phyloP scores from a whole-genome alignment of 2,113 vertebrate genomes.

The Pungitius pungitius region DNA sequence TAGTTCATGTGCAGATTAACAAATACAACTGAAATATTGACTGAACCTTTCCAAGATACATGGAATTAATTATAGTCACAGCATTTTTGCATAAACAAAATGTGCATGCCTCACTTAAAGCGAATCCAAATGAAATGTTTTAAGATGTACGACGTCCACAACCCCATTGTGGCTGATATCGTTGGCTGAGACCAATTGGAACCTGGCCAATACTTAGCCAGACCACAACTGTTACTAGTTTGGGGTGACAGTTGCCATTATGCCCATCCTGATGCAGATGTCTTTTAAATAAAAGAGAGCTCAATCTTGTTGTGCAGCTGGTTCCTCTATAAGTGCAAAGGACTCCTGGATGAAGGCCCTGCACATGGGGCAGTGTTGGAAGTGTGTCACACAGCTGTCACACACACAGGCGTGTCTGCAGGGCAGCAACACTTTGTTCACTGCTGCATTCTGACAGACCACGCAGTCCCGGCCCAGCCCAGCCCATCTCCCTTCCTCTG shows the following conservation, averaged over 20 bases:
- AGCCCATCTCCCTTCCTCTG: slow-evolving; percentile 66
- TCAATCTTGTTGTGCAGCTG: not conserved
- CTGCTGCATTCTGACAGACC: slow-evolving; percentile 90
- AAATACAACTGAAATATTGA: not conserved
- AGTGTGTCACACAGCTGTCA: slow-evolving; percentile 84
- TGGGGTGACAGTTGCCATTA: not conserved
- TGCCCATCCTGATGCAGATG: no score
- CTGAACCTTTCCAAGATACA: not conserved
- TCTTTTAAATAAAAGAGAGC: not conserved
- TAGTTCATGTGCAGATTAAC: not conserved
- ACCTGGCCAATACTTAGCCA: not conserved
- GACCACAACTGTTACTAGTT: not conserved
- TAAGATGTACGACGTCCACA: not conserved
- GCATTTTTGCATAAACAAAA: not conserved
- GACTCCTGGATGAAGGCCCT: slow-evolving; percentile 90
- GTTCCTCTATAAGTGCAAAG: slow-evolving; percentile 79
- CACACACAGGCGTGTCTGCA: slow-evolving; percentile 95
- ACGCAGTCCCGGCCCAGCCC: slow-evolving; percentile 88
- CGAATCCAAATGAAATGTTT: not conserved
- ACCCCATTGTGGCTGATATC: not conserved
- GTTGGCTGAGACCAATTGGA: not conserved
- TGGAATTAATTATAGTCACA: not conserved
- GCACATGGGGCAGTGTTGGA: slow-evolving; percentile 96
- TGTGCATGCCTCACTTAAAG: not conserved
- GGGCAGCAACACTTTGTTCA: slow-evolving; percentile 93